phyloP scores from a whole-genome alignment of 2,113 vertebrate genomes.

The Triplophysa rosa region DNA sequence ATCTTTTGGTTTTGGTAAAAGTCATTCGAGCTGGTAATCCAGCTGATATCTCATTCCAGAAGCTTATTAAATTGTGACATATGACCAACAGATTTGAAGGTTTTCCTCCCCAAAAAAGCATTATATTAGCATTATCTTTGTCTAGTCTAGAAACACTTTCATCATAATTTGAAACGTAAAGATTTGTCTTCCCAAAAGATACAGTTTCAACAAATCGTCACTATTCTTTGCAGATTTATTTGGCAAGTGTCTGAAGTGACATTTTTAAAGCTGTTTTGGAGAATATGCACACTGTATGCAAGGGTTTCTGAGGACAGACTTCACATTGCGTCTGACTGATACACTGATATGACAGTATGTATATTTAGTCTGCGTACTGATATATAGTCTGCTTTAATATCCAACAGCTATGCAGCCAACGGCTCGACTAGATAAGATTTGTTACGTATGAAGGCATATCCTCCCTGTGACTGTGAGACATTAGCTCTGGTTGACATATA shows the following conservation, averaged over 20 bases:
- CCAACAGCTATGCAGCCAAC: neutral
- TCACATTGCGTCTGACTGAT: conserved; percentile 1
- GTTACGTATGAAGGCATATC: neutral
- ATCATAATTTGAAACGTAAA: neutral
- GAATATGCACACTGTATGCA: neutral
- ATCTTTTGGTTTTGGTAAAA: conserved; percentile 43
- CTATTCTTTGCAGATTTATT: neutral
- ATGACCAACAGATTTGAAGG: conserved; percentile 16
- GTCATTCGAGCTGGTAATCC: conserved; percentile 26
- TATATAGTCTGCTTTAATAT: conserved; percentile 8
- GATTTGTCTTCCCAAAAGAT: neutral
- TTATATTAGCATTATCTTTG: conserved; percentile 10
- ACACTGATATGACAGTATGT: conserved; percentile 15
- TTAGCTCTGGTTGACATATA: neutral
- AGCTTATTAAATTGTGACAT: conserved; percentile 21
- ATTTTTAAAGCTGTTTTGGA: conserved; percentile 10
- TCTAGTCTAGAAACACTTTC: neutral
- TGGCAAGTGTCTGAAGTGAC: neutral
- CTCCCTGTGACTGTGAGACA: neutral
- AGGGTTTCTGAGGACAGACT: conserved; percentile 24
- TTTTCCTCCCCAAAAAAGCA: conserved; percentile 9
- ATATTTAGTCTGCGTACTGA: conserved; percentile 27
- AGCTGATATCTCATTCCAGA: conserved; percentile 32
- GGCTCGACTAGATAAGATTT: neutral
- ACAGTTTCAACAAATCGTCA: neutral